A percentile compares a stretch with the other conserved stretches of the same genome.
Conservation (phyloP, 2,113 vertebrate genomes). For the Hemicordylus capensis region DNA sequence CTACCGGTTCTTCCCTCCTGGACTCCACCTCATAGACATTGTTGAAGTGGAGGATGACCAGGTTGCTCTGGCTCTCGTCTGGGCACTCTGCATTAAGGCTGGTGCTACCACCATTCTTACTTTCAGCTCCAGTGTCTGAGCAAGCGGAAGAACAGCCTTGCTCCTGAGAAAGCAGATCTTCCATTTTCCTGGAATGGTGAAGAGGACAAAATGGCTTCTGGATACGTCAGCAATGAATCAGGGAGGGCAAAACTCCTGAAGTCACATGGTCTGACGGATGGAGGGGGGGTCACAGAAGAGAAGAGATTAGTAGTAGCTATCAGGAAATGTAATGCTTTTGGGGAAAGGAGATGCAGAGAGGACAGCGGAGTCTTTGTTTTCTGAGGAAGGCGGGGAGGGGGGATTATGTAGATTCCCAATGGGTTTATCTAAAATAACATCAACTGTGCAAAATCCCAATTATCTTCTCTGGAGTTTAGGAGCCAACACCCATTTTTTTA, state of each 20-base stretch:
- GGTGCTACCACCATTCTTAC: not conserved
- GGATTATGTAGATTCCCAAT: not conserved
- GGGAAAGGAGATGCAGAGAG: not conserved
- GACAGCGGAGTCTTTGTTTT: not conserved
- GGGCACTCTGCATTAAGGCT: not conserved
- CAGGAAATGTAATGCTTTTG: not conserved
- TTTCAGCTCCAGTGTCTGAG: not conserved
- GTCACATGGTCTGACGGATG: not conserved
- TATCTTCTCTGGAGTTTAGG: not conserved
- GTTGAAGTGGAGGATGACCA: constrained; percentile 55
- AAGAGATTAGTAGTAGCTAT: no score
- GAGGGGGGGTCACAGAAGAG: not conserved
- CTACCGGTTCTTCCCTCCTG: constrained; percentile 24
- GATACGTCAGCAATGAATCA: not conserved
- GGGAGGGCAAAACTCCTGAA: not conserved
- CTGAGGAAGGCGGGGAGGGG: no score
- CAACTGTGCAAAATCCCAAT: not conserved
- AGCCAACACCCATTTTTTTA: not conserved
- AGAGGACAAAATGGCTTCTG: not conserved
- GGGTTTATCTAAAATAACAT: not conserved
- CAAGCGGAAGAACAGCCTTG: not conserved
- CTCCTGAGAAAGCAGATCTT: not conserved
- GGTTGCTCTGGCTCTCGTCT: not conserved
- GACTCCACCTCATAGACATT: constrained; percentile 46
- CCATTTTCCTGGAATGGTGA: not conserved